phyloP scores from a whole-genome alignment of 2,888 invertebrate genomes.

The Cephalotes varians region DNA sequence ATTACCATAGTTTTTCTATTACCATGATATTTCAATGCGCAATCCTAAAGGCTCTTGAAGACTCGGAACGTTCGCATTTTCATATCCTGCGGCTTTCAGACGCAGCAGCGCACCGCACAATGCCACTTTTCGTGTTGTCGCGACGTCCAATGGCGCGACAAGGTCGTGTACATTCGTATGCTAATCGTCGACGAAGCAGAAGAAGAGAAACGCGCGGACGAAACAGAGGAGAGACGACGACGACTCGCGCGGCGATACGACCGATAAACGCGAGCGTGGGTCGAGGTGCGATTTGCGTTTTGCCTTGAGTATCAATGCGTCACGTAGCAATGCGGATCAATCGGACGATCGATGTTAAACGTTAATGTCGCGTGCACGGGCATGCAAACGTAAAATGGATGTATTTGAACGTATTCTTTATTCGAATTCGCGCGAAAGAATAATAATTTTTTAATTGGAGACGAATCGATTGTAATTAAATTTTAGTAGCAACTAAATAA shows the following conservation, averaged over 20 bases:
- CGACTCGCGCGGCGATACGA: conserved; percentile 65
- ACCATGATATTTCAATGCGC: not conserved
- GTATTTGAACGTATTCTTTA: not conserved
- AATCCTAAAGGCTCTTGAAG: not conserved
- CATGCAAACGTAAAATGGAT: not conserved
- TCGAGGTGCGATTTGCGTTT: conserved; percentile 55
- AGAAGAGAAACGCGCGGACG: conserved; percentile 62
- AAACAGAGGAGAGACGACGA: conserved; percentile 56
- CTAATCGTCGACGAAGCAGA: conserved; percentile 72
- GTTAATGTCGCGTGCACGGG: not conserved
- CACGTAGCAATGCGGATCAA: not conserved
- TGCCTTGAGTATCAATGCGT: not conserved
- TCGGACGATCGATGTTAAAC: not conserved
- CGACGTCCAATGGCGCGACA: conserved; percentile 70
- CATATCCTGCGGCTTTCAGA: conserved; percentile 18
- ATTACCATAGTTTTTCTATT: not conserved
- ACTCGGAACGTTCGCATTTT: conserved; percentile 41
- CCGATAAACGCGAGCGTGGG: conserved; percentile 75
- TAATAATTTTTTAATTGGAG: not conserved
- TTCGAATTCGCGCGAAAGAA: not conserved
- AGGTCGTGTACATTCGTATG: conserved; percentile 81
- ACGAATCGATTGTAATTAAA: not conserved
- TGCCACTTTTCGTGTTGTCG: conserved; percentile 58
- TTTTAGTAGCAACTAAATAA: not conserved
- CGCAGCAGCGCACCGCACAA: conserved; percentile 37